These are phyloP conservation scores for Platalea minor DNA, from an alignment of 2,797 vertebrate genomes.

Conservation along the genomic window DNA sequence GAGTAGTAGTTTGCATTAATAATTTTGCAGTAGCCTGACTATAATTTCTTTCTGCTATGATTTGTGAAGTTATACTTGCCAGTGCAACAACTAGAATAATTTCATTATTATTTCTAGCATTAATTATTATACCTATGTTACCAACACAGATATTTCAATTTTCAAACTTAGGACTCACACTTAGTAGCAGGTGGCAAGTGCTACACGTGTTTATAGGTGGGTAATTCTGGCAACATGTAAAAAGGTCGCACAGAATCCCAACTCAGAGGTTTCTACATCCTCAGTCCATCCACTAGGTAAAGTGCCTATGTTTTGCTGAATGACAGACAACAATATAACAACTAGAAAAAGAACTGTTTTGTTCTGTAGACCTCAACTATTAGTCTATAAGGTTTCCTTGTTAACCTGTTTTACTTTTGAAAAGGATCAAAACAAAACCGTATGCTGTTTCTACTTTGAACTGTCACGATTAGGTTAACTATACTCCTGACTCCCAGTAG, in stretches of 20 bases:
- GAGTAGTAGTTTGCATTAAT: background rate
- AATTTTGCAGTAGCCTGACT: background rate
- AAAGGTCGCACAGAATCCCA: background rate
- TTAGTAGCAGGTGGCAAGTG: background rate
- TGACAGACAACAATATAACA: background rate
- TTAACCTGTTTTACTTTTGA: background rate
- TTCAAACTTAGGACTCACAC: background rate
- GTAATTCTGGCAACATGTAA: background rate
- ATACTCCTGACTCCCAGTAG: background rate
- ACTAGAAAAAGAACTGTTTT: background rate
- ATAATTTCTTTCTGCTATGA: background rate
- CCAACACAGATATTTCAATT: background rate
- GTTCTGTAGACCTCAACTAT: background rate
- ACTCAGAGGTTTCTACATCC: background rate
- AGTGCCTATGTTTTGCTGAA: background rate
- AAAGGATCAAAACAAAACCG: background rate
- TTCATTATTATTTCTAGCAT: background rate
- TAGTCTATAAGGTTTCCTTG: background rate
- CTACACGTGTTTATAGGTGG: background rate
- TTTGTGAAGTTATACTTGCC: background rate
- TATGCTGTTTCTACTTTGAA: background rate
- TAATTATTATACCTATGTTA: background rate
- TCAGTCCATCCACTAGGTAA: background rate
- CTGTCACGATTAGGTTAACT: background rate
- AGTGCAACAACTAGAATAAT: background rate